A percentile compares a stretch with the other conserved stretches of the same genome.
Evolutionary conservation across 2,797 vertebrate genomes (phyloP).

Genomic region (Tokudaia tokunoshimensis): DNA sequence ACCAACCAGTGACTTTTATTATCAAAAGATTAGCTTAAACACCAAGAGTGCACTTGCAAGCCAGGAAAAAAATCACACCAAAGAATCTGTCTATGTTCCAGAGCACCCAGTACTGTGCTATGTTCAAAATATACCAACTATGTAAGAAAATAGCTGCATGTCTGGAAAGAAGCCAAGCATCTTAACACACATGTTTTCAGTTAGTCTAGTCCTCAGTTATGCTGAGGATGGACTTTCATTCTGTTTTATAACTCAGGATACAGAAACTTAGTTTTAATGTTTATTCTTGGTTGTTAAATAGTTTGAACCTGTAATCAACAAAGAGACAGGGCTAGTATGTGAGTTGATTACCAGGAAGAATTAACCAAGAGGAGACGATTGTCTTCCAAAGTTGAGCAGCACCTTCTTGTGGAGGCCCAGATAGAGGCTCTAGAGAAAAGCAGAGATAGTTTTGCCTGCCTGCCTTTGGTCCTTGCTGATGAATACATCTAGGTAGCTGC

Average conservation of each 20-base stretch:
- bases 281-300: neutral
- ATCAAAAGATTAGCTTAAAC: constrained; percentile 68
- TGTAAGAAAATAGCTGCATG: neutral
- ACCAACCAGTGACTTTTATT: neutral
- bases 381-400: neutral
- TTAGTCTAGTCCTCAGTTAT: neutral
- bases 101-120: neutral
- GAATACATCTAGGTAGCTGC: neutral
- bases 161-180: neutral
- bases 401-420: neutral
- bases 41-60: neutral
- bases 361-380: neutral
- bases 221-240: neutral
- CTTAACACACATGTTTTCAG: neutral
- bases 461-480: neutral
- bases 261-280: neutral
- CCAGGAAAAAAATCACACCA: neutral
- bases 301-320: neutral
- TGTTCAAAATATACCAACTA: neutral
- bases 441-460: neutral
- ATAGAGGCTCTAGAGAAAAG: neutral
- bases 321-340: neutral
- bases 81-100: constrained; percentile 17
- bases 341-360: neutral
- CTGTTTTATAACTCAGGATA: neutral